Evolutionary conservation across 2,888 invertebrate species (phyloP), one percentile per base, ranked within the genome.

Genomic region (Ptilodon capucinus): DNA sequence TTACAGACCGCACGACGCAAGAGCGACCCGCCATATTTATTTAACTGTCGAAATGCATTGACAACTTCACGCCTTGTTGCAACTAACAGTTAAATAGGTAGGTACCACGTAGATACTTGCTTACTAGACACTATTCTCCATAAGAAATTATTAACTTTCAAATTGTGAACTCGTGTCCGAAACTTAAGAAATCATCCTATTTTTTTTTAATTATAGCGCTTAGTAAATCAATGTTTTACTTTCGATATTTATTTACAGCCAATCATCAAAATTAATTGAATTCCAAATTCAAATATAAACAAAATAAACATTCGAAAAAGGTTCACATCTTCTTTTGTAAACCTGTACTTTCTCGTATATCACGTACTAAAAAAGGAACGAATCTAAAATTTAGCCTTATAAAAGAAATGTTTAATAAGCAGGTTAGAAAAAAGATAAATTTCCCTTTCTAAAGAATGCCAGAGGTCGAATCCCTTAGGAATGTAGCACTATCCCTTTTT

Each of bases 381-480:
- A 65, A 68, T 64, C 57, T 59, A 65, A 74, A 74, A 76, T 76
- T 78, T 76, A 76, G 68, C 60, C 60, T 64, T 61, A 74, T 71
- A 66, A 58, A 63, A 66, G 54, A 58, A 51, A 72, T 72, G 54
- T 60, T 62, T 71, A 71, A 77, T 68, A 76, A 68, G 73, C 57
- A 51, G 67, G 62, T 74, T 73, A 65, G 57, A 79, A 80, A 77
- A 79, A 76, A 68, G 71, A 68, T 66, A 79, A 76, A 77, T 78
- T 84, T 86, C 79, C 75, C 84, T 87, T 86, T 86, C 82, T 59
- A 62, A 54, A 75, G 83, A 83, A 86, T 81, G 74, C 64, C 61
- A 53, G 63, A 59, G 68, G 60, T 52, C 68, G 68, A 75, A 74
- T 78, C 84, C 81, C 74, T 53, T 44, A 71, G 81, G 86, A 84